Conservation (phyloP, 1,140 invertebrate genomes). For the Leptoteleia sp. region DNA sequence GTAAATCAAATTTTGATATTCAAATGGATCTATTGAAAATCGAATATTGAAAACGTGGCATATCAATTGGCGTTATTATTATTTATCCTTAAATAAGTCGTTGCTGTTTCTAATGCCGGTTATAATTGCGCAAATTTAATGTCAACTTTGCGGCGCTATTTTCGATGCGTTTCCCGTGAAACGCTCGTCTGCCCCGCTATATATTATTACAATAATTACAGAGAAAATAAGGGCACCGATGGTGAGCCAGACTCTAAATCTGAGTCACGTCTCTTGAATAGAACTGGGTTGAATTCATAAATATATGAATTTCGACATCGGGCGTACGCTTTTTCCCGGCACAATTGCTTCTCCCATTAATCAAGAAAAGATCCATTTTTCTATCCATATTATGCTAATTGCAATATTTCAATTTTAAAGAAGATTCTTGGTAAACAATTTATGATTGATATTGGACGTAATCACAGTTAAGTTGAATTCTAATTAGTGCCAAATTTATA, state of each 20-base stretch:
- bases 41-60: not conserved
- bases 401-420: too few relatives aligned
- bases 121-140: conserved; percentile 32
- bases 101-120: too few relatives aligned
- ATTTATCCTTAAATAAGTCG: conserved; percentile 6
- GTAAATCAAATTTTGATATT: conserved; percentile 6
- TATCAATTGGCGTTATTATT: not conserved
- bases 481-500: too few relatives aligned
- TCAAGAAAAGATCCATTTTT: too few relatives aligned
- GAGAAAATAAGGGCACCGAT: conserved; percentile 53
- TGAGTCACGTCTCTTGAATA: conserved; percentile 57
- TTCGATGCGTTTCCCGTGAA: conserved; percentile 35
- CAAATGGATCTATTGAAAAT: conserved; percentile 3
- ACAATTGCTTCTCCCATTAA: conserved; percentile 25
- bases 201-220: conserved; percentile 57
- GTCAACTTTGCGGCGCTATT: conserved; percentile 46
- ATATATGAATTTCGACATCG: conserved; percentile 53
- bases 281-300: conserved; percentile 62
- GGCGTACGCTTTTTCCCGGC: conserved; percentile 13
- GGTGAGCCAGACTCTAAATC: conserved; percentile 47
- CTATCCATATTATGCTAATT: too few relatives aligned
- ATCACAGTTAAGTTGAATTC: too few relatives aligned
- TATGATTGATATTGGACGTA: too few relatives aligned
- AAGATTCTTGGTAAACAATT: too few relatives aligned
- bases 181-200: conserved; percentile 16